Conservation (phyloP, 2,113 vertebrate species). For the Oryzias melastigma region DNA sequence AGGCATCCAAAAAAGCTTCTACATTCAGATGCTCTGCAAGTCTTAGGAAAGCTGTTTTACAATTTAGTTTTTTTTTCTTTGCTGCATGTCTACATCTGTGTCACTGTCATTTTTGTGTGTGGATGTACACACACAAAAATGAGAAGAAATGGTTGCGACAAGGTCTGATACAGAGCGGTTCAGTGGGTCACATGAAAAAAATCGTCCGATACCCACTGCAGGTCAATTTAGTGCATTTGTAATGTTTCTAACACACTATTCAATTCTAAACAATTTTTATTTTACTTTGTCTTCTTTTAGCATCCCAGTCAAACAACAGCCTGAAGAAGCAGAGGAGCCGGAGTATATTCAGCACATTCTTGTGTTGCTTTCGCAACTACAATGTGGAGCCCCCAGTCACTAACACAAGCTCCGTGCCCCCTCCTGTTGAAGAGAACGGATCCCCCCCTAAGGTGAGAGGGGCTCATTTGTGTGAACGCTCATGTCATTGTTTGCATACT, state of each 20-base stretch:
- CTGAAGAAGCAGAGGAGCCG: constrained; percentile 93
- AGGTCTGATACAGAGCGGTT: too few relatives aligned
- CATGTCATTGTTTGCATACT: constrained; percentile 13
- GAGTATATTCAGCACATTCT: constrained; percentile 95
- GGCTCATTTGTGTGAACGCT: background rate
- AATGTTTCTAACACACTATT: constrained; percentile 7
- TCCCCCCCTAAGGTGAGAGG: constrained; percentile 89
- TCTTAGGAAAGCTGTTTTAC: too few relatives aligned
- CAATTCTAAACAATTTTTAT: too few relatives aligned
- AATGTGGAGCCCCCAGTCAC: constrained; percentile 86
- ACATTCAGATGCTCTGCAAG: too few relatives aligned
- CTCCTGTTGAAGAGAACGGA: constrained; percentile 94
- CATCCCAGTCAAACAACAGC: constrained; percentile 87
- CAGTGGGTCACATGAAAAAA: background rate
- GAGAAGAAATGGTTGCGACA: too few relatives aligned
- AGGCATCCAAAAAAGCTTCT: too few relatives aligned
- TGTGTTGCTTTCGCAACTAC: constrained; percentile 97
- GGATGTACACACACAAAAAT: too few relatives aligned
- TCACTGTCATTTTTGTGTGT: too few relatives aligned
- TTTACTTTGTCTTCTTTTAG: constrained; percentile 62
- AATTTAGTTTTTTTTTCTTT: too few relatives aligned
- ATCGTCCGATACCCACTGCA: background rate
- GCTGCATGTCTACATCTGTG: too few relatives aligned
- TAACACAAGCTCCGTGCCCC: constrained; percentile 85
- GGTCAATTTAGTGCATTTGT: constrained; percentile 24